Base-by-base conservation (phyloP, 2,888 invertebrate species). In the Therioaphis trifolii region DNA sequence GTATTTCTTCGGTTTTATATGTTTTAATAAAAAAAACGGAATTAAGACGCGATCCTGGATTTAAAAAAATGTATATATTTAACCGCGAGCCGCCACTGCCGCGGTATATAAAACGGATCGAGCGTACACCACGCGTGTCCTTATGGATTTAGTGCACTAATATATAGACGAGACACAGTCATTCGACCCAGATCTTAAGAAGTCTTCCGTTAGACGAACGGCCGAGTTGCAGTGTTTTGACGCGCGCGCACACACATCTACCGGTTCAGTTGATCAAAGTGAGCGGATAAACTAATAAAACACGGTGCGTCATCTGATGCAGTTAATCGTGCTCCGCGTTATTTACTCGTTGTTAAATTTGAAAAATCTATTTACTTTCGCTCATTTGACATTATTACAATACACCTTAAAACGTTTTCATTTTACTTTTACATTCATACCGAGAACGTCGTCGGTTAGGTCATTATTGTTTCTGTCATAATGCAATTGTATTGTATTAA, bases 121-220 rank as follows among this genome's bases (percentile, higher is more conserved):
- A 35, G 35, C 7, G 35, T 7, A 35, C 35, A 35, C n/a, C n/a
- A n/a, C n/a, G n/a, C n/a, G n/a, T n/a, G 35, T 35, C 21, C 14
- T 43, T 21, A 35, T 14, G 52, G n/a, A 72, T 72, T 72, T 35
- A 21, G 4, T 18, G 71, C 11, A 27, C 1, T 9, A 4, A 24
- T 29, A 1, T 29, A 4, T 1, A 72, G 52, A 61, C 61, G 21
- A 12, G 76, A 46, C 35, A 52, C 40, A 55, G n/a, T 18, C 55
- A 3, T 55, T n/a, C 78, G 78, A 79, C 78, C 78, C 69, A 79
- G 68, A 69, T 79, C 52, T 14, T n/a, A n/a, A n/a, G n/a, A 7
- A 79, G 52, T 68, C 40, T 79, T 79, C 78, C 78, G 78, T 79
- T 79, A 77, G 66, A 35, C 15, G 35, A 35, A 69, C 12, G 69